These are phyloP conservation scores for Xiphophorus hellerii DNA, from an alignment of 2,113 vertebrate genomes.

Conservation along the genomic window DNA sequence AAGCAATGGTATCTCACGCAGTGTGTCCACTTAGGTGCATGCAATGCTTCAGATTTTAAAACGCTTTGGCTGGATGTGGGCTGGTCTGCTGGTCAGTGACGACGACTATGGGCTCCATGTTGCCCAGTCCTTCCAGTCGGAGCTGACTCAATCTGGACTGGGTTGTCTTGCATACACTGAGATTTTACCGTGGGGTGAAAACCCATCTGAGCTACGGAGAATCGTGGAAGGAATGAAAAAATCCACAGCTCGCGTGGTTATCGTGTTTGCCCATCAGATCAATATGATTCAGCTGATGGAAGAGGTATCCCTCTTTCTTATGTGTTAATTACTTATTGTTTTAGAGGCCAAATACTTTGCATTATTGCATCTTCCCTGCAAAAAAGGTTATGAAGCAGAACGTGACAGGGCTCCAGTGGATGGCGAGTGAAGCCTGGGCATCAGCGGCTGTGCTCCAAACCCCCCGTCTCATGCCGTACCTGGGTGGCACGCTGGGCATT, in stretches of 20 bases:
- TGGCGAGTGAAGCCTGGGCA: conserved; percentile 79
- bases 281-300: conserved; percentile 49
- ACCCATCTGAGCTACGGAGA: conserved; percentile 22
- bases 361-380: not conserved
- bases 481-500: conserved; percentile 77
- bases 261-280: conserved; percentile 52
- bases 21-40: conserved; percentile 19
- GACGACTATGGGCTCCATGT: conserved; percentile 44
- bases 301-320: conserved; percentile 37
- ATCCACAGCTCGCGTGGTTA: conserved; percentile 42
- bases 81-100: conserved; percentile 34
- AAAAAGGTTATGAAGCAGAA: conserved; percentile 60
- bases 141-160: conserved; percentile 21
- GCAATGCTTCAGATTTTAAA: conserved; percentile 48
- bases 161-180: conserved; percentile 57
- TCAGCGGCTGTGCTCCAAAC: conserved; percentile 58
- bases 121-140: conserved; percentile 38
- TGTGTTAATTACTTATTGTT: not conserved
- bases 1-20: not conserved
- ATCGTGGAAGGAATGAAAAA: conserved; percentile 42
- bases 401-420: conserved; percentile 73
- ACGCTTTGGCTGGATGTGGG: conserved; percentile 33
- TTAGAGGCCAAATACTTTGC: not conserved
- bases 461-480: conserved; percentile 50
- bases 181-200: conserved; percentile 48